Base-by-base conservation (phyloP, 2,113 vertebrate species). In the Mesembrinibis cayennensis region DNA sequence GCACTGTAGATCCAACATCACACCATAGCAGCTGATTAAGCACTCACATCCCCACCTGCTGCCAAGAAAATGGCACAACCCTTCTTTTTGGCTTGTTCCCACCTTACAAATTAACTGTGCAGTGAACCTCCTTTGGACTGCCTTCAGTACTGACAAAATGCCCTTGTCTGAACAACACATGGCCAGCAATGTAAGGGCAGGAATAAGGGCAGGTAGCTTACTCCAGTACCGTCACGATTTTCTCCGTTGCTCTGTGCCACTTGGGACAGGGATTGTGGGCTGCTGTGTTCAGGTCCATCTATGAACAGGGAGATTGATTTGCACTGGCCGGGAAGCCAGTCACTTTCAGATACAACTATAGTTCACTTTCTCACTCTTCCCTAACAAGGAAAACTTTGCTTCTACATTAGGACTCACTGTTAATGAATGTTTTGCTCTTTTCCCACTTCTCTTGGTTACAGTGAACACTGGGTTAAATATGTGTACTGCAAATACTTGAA, bases 21-120 rank as follows among this genome's bases (percentile, higher is more conserved):
- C 13, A 23, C 87, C 97, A 95, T 34, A 83, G 56, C 90, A 92
- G 74, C 80, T 93, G 96, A 97, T 92, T 55, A 89, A 95, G 92
- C 85, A 71, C 71, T 96, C 90, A 21, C 59, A 65, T 82, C 72
- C 58, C 91, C 85, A 96, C 80, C 89, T 88, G 80, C 73, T 82
- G 40, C 96, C 93, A 92, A 88, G 73, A 93, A 96, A 92, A 69
- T 10, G 61, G 81, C 83, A 93, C 11, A 62, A 50, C 76, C 45
- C 56, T 63, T 90, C 5, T 2, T 42, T 95, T 93, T 55, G 77
- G 63, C 49, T 56, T 62, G 22, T 82, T 89, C 44, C 78, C 82
- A 67, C 69, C 90, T 82, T 80, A 32, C 9, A 70, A 77, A 90
- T 93, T 40, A 80, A 40, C 74, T 77, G 61, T 21, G 20, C 62